Evolutionary conservation across 2,888 invertebrate genomes (phyloP).

Genomic region (Steinernema scapterisci): DNA sequence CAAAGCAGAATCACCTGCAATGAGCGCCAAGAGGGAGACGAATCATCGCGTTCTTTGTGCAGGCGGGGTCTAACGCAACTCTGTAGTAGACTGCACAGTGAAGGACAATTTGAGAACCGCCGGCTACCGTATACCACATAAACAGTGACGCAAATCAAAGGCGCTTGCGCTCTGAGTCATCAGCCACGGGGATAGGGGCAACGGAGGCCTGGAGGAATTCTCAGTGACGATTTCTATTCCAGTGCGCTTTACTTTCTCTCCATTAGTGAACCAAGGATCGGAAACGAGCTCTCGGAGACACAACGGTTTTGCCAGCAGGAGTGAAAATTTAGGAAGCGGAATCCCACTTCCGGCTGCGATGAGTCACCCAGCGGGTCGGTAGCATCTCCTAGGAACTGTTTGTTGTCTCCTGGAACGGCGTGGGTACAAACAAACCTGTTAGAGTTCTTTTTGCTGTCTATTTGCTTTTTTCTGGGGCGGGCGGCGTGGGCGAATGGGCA

Average conservation of each 20-base stretch:
- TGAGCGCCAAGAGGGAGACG: not conserved
- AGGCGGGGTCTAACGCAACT: no score
- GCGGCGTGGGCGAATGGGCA: slow-evolving; percentile 19
- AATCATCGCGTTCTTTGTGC: no score
- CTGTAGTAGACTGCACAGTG: not conserved
- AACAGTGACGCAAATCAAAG: no score
- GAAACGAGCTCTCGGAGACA: no score
- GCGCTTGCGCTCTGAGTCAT: no score
- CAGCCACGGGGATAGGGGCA: no score
- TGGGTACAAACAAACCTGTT: slow-evolving; percentile 27
- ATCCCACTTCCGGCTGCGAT: not conserved
- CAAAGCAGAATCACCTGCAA: not conserved
- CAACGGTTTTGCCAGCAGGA: no score
- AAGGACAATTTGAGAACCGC: not conserved
- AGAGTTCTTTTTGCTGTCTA: slow-evolving; percentile 15
- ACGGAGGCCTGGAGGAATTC: no score
- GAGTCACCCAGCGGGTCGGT: not conserved
- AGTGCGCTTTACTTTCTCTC: no score
- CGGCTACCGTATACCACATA: no score
- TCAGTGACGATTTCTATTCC: no score
- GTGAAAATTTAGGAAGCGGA: not conserved
- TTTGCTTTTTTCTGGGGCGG: slow-evolving; percentile 29
- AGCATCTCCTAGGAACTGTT: slow-evolving; percentile 25
- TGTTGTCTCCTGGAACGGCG: slow-evolving; percentile 23
- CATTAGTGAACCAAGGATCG: no score